Conservation (phyloP, 2,888 invertebrate genomes). For the Eupithecia exiguata region DNA sequence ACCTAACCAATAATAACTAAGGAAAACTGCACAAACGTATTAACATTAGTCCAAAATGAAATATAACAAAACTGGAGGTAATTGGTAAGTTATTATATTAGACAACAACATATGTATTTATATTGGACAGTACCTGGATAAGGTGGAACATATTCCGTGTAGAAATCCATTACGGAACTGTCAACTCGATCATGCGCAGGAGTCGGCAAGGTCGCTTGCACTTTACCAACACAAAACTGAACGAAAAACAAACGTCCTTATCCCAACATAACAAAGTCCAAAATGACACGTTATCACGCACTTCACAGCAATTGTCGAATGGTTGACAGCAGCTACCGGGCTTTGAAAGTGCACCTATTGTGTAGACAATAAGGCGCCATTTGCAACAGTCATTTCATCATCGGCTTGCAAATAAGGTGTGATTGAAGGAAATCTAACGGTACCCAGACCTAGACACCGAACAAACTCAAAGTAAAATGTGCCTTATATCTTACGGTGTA, state of each 20-base stretch:
- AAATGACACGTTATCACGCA: constrained; percentile 45
- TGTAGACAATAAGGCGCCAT: constrained; percentile 53
- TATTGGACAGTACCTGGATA: constrained; percentile 62
- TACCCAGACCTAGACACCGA: constrained; percentile 50
- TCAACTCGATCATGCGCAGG: constrained; percentile 70
- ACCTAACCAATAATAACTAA: neutral
- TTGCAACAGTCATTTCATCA: constrained; percentile 49
- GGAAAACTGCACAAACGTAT: neutral
- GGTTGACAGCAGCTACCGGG: constrained; percentile 44
- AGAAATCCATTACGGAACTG: constrained; percentile 73
- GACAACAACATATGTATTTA: neutral
- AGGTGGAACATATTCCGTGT: constrained; percentile 58
- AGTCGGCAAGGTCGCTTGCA: constrained; percentile 76
- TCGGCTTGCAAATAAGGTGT: constrained; percentile 59
- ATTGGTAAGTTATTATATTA: neutral
- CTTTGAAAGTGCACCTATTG: constrained; percentile 51
- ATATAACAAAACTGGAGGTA: neutral
- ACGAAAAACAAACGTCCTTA: constrained; percentile 52
- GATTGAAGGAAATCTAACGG: constrained; percentile 69
- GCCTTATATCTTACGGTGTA: constrained; percentile 48
- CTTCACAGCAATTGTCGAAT: constrained; percentile 52
- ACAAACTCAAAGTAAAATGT: constrained; percentile 60
- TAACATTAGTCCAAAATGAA: neutral
- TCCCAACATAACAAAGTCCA: constrained; percentile 54
- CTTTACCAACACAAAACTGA: constrained; percentile 53